Conservation (phyloP, 2,888 invertebrate genomes). For the Oligia latruncula region DNA sequence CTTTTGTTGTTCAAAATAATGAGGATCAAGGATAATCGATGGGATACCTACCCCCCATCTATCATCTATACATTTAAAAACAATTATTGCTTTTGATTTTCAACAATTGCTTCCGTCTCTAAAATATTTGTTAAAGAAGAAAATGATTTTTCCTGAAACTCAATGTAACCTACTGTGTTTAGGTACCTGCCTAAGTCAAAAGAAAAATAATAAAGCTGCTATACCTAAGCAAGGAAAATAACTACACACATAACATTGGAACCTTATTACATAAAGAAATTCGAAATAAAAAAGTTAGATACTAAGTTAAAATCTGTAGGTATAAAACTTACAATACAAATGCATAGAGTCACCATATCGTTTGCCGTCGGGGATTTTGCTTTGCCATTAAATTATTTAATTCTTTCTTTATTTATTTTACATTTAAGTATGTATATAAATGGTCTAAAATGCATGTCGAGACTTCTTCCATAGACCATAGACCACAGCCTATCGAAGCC, state of each 20-base stretch:
- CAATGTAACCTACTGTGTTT: background rate
- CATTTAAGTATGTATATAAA: background rate
- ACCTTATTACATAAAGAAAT: background rate
- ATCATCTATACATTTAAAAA: background rate
- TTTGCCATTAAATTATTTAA: background rate
- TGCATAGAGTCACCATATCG: background rate
- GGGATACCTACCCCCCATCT: background rate
- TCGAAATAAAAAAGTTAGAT: background rate
- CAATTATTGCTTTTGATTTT: background rate
- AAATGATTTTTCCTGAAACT: background rate
- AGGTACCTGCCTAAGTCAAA: no score
- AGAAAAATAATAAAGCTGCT: background rate
- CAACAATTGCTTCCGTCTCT: background rate
- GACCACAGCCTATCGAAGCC: background rate
- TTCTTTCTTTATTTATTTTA: background rate
- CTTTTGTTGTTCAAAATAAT: constrained; percentile 1
- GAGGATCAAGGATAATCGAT: background rate
- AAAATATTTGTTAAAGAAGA: background rate
- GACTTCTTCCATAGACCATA: background rate
- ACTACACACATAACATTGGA: background rate
- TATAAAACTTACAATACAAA: background rate
- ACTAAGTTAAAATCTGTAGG: background rate
- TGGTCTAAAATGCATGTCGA: background rate
- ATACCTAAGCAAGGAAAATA: background rate
- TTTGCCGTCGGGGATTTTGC: background rate